Base-by-base conservation (phyloP, 2,888 invertebrate species). In the Gastracanthus pulcherrimus region DNA sequence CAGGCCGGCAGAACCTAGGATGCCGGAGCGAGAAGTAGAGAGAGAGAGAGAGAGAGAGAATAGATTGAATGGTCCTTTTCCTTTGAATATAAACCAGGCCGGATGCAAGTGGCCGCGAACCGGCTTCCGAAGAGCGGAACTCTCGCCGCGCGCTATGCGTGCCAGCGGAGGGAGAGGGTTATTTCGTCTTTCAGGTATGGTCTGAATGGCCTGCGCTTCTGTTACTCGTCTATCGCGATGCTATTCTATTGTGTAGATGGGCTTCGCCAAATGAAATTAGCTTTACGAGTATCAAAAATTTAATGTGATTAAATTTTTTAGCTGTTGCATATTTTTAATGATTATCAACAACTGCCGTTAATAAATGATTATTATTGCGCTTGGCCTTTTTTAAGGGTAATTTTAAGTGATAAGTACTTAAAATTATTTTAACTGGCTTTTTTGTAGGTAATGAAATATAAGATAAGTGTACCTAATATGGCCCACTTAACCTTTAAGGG, bases 81-180 rank as follows among this genome's bases (percentile, higher is more conserved):
- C 83, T 86, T 86, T 86, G 86, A 84, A 80, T 86, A 84, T 82
- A 84, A 87, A 86, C 79, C 84, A 85, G 85, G 82, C 86, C 86
- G 87, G 87, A 86, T 87, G 84, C 51, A 38, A 45, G 71, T 83
- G 83, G 83, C 83, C 83, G 84, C 85, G 83, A 83, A 80, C 45
- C 79, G 75, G 83, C 75, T 87, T 86, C 86, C 85, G 86, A 80
- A 75, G 64, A 75, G 34, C 60, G 48, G 45, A 48, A 75, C 64
- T 72, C 71, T 79, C 84, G 82, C 74, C 64, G 69, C 71, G 79
- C 84, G 82, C 74, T 80, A 82, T 81, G 76, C 26, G 26, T 11
- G 23, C 23, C 23, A 55, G 26, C 26, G 74, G 77, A 72, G 74
- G 74, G 77, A 72, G 74, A 81, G 79, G 74, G 77, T 75, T 85